Percentiles rank a stretch among this genome's conserved stretches.
phyloP scores from a whole-genome alignment of 2,113 vertebrate species.

The Cololabis saira region DNA sequence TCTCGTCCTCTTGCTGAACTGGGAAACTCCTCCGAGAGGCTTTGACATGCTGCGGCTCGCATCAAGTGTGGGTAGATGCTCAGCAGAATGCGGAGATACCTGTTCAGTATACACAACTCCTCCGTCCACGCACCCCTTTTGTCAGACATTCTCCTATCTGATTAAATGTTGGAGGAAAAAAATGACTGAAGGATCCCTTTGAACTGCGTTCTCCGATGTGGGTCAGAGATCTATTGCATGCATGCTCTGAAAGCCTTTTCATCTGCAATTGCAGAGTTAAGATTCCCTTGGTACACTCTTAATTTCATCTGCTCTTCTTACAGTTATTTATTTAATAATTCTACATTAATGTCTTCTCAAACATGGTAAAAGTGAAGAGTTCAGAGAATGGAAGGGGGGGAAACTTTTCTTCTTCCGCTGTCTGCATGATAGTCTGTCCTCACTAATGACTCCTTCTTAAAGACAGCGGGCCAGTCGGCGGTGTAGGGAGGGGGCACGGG shows the following conservation, averaged over 20 bases:
- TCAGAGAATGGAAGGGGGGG: conserved; percentile 40
- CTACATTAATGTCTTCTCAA: conserved; percentile 72
- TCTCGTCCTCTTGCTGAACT: conserved; percentile 43
- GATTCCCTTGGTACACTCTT: conserved; percentile 75
- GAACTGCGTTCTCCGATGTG: conserved; percentile 78
- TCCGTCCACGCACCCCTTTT: conserved; percentile 27
- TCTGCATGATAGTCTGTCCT: conserved; percentile 66
- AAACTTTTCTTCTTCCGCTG: conserved; percentile 53
- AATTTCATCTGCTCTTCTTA: conserved; percentile 75
- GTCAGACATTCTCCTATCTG: conserved; percentile 36
- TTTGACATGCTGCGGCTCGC: conserved; percentile 49
- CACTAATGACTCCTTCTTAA: conserved; percentile 81
- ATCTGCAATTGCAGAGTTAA: conserved; percentile 78
- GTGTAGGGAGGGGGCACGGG: conserved; percentile 40
- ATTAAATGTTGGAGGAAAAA: conserved; percentile 49
- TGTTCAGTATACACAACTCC: conserved; percentile 41
- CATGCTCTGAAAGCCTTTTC: conserved; percentile 78
- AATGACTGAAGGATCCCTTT: conserved; percentile 71
- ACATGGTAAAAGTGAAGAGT: conserved; percentile 69
- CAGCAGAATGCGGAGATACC: conserved; percentile 51
- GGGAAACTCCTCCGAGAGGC: conserved; percentile 54
- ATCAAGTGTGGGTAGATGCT: conserved; percentile 49
- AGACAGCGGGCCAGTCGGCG: conserved; percentile 69
- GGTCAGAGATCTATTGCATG: conserved; percentile 80
- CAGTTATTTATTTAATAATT: conserved; percentile 80